phyloP scores from a whole-genome alignment of 2,888 invertebrate genomes.

The Acholoe squamosa region DNA sequence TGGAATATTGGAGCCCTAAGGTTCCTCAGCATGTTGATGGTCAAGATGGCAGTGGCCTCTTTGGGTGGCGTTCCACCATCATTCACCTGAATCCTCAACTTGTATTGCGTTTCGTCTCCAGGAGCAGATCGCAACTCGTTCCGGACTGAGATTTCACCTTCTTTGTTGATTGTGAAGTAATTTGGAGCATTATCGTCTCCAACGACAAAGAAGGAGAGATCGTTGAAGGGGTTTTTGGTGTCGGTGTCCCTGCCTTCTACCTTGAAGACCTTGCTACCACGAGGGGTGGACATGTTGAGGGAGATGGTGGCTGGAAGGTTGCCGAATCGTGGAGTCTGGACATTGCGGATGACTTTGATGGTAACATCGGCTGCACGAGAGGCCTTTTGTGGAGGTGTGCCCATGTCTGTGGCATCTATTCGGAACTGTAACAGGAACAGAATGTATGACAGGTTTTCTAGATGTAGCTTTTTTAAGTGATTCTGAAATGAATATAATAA shows the following conservation, averaged over 20 bases:
- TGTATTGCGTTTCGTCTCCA: slow-evolving; percentile 71
- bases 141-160: slow-evolving; percentile 71
- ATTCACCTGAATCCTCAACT: slow-evolving; percentile 70
- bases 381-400: slow-evolving; percentile 71
- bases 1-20: slow-evolving; percentile 73
- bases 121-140: slow-evolving; percentile 68
- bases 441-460: no score
- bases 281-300: slow-evolving; percentile 68
- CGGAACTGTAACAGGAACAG: slow-evolving; percentile 66
- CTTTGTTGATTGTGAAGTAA: slow-evolving; percentile 72
- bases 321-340: slow-evolving; percentile 73
- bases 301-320: slow-evolving; percentile 72
- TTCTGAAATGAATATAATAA: no score
- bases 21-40: slow-evolving; percentile 75
- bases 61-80: slow-evolving; percentile 78
- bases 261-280: slow-evolving; percentile 61
- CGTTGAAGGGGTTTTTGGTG: slow-evolving; percentile 74
- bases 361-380: slow-evolving; percentile 73
- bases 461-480: no score
- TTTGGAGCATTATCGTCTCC: slow-evolving; percentile 74
- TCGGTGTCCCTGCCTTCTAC: slow-evolving; percentile 68
- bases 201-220: slow-evolving; percentile 72
- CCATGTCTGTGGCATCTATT: slow-evolving; percentile 73
- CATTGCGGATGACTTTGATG: slow-evolving; percentile 75
- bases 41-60: slow-evolving; percentile 73